A percentile compares a stretch with the other conserved stretches of the same genome.
Evolutionary conservation across 2,113 vertebrate genomes (phyloP).

Genomic region (Diadophis punctatus): DNA sequence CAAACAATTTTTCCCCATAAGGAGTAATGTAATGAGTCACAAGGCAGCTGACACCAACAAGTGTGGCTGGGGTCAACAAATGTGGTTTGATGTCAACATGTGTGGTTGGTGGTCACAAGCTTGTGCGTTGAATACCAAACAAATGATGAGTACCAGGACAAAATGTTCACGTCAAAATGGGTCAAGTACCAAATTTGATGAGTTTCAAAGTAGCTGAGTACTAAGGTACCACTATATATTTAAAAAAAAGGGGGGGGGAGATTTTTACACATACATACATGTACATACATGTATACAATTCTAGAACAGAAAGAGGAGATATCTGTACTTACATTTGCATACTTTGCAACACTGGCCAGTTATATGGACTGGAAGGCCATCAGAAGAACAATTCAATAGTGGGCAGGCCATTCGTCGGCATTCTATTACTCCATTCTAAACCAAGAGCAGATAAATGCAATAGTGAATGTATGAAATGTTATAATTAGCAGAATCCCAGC

Average conservation of each 20-base stretch:
- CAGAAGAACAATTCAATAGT: conserved; percentile 79
- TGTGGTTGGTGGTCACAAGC: neutral
- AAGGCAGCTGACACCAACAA: neutral
- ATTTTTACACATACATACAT: neutral
- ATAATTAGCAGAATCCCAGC: neutral
- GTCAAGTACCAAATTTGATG: neutral
- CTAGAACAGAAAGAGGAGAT: neutral
- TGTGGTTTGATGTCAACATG: neutral
- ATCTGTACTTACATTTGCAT: conserved; percentile 83
- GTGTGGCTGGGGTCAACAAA: neutral
- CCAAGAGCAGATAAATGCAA: conserved; percentile 4
- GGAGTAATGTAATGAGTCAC: neutral
- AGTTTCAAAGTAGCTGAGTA: neutral
- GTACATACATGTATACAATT: neutral
- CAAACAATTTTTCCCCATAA: neutral
- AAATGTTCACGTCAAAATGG: neutral
- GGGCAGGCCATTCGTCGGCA: conserved; percentile 89
- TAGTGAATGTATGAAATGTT: accelerated
- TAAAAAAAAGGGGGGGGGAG: neutral
- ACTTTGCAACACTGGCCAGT: conserved; percentile 85
- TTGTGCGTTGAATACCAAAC: neutral
- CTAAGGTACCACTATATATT: neutral
- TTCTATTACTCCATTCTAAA: conserved; percentile 84
- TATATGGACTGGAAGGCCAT: conserved; percentile 81
- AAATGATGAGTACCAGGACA: neutral